Base-by-base conservation (phyloP, 2,888 invertebrate genomes). In the Silvanus unidentatus region DNA sequence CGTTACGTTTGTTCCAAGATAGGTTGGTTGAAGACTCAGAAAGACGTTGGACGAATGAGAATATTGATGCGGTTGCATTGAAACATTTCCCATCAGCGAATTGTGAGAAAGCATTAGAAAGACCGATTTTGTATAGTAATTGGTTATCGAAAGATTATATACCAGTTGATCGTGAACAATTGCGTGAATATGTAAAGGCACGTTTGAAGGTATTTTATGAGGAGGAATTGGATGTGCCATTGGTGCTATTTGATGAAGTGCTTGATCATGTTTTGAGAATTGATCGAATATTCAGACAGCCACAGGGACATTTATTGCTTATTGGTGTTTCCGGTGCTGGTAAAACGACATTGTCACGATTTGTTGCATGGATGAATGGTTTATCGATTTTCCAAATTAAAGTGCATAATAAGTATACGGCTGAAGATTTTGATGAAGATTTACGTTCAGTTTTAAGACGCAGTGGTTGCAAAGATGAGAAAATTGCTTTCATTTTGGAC, bases 291-390 rank as follows among this genome's bases (percentile, higher is more conserved):
- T 99, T 99, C 84, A 81, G 99, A 43, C 98, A 99, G 72, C 97
- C 97, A 5, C 98, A 99, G 71, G 99, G 99, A 44, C 99, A 99
- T 74, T 73, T 99, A 58, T 74, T 99, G 60, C 79, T 99, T 5
- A 99, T 99, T 65, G 99, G 99, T 54, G 98, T 98, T 4, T 97
- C 97, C 41, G 99, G 99, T 37, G 95, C 98, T 54, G 99, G 99
- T 55, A 99, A 99, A 76, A 99, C 99, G 1, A 99, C 99, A 8
- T 80, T 99, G 57, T 98, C 98, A 16, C 81, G 99, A 55, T 99
- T 99, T 73, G 99, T 99, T 27, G 99, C 99, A 39, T 99, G 99
- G 97, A 95, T 99, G 90, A 99, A 99, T 71, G 99, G 99, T 5
- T 79, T 99, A 29, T 93, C 92, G 56, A 96, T 99, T 48, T 99